Conservation (phyloP, 2,113 vertebrate species). For the Phylloscopus whistleri region DNA sequence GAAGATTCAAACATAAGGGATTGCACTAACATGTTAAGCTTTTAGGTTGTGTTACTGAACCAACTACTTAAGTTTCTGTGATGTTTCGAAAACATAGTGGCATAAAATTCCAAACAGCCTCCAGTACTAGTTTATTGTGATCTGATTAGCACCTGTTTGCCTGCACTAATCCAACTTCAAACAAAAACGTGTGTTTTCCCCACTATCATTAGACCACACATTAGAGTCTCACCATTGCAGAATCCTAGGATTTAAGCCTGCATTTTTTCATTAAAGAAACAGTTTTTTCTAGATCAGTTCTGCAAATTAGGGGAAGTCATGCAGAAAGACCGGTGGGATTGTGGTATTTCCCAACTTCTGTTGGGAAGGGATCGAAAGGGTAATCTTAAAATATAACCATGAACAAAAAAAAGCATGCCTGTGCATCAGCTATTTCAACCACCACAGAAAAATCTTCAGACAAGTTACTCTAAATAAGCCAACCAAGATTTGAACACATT, state of each 20-base stretch:
- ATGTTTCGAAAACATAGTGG: slow-evolving; percentile 32
- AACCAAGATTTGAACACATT: not conserved
- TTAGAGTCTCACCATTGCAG: not conserved
- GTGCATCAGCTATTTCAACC: not conserved
- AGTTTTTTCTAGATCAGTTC: not conserved
- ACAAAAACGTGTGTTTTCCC: not conserved
- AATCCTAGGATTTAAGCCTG: not conserved
- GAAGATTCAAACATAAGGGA: not conserved
- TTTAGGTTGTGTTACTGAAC: slow-evolving; percentile 16
- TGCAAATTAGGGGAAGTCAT: slow-evolving; percentile 16
- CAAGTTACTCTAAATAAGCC: not conserved
- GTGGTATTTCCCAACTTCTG: not conserved
- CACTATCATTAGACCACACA: slow-evolving; percentile 20
- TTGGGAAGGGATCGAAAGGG: not conserved
- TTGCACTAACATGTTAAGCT: not conserved
- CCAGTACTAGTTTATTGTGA: slow-evolving; percentile 19
- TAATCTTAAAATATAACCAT: not conserved
- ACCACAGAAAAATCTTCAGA: not conserved
- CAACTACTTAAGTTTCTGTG: slow-evolving; percentile 3
- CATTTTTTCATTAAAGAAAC: not conserved
- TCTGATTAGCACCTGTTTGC: slow-evolving; percentile 62
- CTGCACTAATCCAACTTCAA: slow-evolving; percentile 57
- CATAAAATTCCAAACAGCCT: slow-evolving; percentile 22
- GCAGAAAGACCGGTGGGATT: not conserved
- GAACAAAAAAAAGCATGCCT: not conserved